These are phyloP conservation scores for Yponomeuta cagnagella DNA, from an alignment of 2,888 invertebrate species.

Conservation along the genomic window DNA sequence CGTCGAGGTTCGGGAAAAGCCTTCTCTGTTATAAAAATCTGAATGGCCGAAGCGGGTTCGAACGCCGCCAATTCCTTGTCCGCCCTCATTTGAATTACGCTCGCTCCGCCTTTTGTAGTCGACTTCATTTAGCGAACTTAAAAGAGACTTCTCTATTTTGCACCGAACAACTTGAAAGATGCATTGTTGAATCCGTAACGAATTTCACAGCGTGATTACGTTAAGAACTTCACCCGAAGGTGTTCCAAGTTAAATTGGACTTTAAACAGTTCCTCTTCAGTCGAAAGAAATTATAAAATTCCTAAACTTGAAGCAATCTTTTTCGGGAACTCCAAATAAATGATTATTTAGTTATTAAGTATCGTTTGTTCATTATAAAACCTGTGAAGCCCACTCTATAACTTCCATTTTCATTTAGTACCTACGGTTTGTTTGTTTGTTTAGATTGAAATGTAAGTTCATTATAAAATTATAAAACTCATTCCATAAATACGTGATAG, in stretches of 20 bases:
- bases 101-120: slow-evolving; percentile 69
- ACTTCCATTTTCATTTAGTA: too few species aligned
- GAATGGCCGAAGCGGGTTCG: neutral
- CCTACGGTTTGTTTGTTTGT: too few species aligned
- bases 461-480: too few species aligned
- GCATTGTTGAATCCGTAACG: slow-evolving; percentile 74
- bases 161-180: slow-evolving; percentile 64
- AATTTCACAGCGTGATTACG: slow-evolving; percentile 68
- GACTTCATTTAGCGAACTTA: slow-evolving; percentile 72
- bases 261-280: slow-evolving; percentile 44
- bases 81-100: slow-evolving; percentile 69
- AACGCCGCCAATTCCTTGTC: slow-evolving; percentile 15
- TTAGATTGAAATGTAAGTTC: too few species aligned
- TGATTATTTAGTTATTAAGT: too few species aligned
- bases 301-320: slow-evolving; percentile 20
- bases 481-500: too few species aligned
- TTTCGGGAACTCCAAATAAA: too few species aligned
- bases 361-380: too few species aligned
- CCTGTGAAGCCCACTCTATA: too few species aligned
- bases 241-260: slow-evolving; percentile 48
- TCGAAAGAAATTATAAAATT: slow-evolving; percentile 39
- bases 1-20: neutral
- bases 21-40: neutral
- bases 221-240: slow-evolving; percentile 31
- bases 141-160: slow-evolving; percentile 63